Conservation (phyloP, 2,888 invertebrate species). For the Tetheella fluctuosa region DNA sequence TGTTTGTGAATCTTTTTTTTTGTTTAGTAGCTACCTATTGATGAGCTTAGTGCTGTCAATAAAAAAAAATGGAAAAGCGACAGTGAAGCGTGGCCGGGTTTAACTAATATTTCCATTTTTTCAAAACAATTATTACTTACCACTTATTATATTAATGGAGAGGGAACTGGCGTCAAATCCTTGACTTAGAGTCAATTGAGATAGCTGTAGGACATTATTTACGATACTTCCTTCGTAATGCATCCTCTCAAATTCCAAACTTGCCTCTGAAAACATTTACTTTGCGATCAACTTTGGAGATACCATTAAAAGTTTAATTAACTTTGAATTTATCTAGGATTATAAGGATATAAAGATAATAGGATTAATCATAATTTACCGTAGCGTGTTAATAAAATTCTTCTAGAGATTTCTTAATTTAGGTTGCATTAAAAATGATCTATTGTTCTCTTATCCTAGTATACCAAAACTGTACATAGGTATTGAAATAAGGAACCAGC, state of each 20-base stretch:
- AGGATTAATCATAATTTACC: neutral
- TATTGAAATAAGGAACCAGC: no score
- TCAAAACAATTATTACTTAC: constrained; percentile 32
- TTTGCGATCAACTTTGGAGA: constrained; percentile 1
- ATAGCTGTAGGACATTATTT: constrained; percentile 46
- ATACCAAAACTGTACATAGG: no score
- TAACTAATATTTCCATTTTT: no score
- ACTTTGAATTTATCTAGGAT: neutral
- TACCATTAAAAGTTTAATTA: neutral
- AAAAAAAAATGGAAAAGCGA: no score
- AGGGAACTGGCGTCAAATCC: constrained; percentile 50
- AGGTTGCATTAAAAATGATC: no score
- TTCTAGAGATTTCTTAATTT: no score
- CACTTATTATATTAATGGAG: constrained; percentile 39
- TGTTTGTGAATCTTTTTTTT: no score
- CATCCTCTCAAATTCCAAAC: constrained; percentile 53
- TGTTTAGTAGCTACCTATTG: no score
- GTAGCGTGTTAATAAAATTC: no score
- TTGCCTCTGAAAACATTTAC: constrained; percentile 42
- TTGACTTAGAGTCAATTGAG: constrained; percentile 49
- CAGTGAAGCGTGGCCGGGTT: no score
- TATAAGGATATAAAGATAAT: neutral
- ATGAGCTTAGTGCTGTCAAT: no score
- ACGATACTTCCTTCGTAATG: constrained; percentile 57
- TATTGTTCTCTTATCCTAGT: no score